These are phyloP conservation scores for Malurus alboscapulatus DNA, from an alignment of 2,113 vertebrate species.

Conservation along the genomic window DNA sequence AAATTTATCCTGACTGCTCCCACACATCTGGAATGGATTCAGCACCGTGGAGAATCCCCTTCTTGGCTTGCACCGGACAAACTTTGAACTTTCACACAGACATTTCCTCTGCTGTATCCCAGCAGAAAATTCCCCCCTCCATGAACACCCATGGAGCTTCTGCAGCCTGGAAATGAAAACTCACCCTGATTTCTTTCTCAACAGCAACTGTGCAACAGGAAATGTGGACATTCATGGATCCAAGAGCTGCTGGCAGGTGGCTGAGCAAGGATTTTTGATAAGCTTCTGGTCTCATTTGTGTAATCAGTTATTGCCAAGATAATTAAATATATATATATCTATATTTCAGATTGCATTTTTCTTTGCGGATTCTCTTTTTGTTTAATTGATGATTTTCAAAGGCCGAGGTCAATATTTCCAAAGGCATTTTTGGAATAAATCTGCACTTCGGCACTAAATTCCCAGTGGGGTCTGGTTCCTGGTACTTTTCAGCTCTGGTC, in stretches of 20 bases:
- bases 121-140: neutral
- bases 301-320: neutral
- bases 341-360: neutral
- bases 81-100: neutral
- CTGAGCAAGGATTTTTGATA: neutral
- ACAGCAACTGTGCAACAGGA: slow-evolving; percentile 54
- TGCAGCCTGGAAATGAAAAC: neutral
- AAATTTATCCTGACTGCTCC: neutral
- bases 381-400: neutral
- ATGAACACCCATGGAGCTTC: accelerated
- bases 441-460: neutral
- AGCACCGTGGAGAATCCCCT: neutral
- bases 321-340: neutral
- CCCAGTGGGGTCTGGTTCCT: neutral
- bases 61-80: neutral
- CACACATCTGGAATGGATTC: neutral
- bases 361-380: neutral
- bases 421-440: neutral
- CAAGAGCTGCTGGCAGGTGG: neutral
- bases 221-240: neutral
- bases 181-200: neutral
- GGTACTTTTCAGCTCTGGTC: neutral
- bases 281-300: neutral
- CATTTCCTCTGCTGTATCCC: neutral
- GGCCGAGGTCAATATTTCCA: neutral